Evolutionary conservation across 2,888 invertebrate genomes (phyloP).

Genomic region (Troides oblongomaculatus): DNA sequence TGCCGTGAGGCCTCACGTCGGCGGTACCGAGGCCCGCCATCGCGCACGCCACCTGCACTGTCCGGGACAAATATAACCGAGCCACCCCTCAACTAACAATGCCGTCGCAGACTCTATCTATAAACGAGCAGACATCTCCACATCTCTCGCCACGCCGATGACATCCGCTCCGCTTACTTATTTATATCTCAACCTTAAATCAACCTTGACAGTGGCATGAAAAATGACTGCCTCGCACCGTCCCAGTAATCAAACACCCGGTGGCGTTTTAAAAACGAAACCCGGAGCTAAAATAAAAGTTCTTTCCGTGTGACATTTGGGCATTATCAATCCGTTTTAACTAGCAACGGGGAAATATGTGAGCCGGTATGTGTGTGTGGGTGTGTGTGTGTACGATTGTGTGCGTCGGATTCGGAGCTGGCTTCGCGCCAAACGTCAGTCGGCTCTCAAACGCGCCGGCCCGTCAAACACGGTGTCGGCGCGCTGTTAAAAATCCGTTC

Average conservation of each 20-base stretch:
- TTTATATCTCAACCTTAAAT: constrained; percentile 76
- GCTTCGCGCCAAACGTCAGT: constrained; percentile 47
- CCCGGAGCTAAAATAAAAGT: constrained; percentile 62
- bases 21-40: constrained; percentile 82
- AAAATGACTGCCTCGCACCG: constrained; percentile 60
- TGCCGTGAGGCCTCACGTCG: constrained; percentile 80
- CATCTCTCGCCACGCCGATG: constrained; percentile 47
- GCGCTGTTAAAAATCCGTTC: constrained; percentile 13
- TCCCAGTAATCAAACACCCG: constrained; percentile 63
- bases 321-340: constrained; percentile 76
- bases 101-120: constrained; percentile 44
- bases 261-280: constrained; percentile 48
- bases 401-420: constrained; percentile 33
- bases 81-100: constrained; percentile 38
- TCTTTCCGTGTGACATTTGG: constrained; percentile 69
- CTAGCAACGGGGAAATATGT: constrained; percentile 59
- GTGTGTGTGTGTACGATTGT: constrained; percentile 35
- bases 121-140: constrained; percentile 40
- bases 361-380: constrained; percentile 35
- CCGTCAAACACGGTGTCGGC: constrained; percentile 36
- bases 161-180: constrained; percentile 55
- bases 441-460: constrained; percentile 35
- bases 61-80: constrained; percentile 32
- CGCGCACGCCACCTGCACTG: constrained; percentile 37
- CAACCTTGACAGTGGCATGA: constrained; percentile 78